Conservation (phyloP, 1,140 invertebrate genomes). For the Euwallacea similis region DNA sequence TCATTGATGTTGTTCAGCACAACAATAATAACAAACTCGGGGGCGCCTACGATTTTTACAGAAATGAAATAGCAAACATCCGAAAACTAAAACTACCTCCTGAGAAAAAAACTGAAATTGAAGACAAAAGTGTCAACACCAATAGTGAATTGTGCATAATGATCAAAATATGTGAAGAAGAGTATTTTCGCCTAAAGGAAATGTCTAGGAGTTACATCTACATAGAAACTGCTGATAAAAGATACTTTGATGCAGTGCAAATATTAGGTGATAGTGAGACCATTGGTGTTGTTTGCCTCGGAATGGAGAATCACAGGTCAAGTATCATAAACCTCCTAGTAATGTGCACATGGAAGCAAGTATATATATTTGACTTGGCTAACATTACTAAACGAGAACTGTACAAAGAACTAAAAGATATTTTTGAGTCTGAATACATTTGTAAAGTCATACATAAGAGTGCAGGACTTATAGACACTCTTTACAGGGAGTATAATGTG, state of each 20-base stretch:
- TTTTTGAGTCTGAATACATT: slow-evolving; percentile 38
- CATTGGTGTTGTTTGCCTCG: slow-evolving; percentile 32
- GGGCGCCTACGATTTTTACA: slow-evolving; percentile 34
- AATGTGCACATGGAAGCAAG: slow-evolving; percentile 34
- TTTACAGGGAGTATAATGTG: slow-evolving; percentile 35
- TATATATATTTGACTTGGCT: slow-evolving; percentile 37
- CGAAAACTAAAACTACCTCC: slow-evolving; percentile 21
- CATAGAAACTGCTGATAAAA: slow-evolving; percentile 35
- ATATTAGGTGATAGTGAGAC: slow-evolving; percentile 30
- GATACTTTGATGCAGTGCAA: slow-evolving; percentile 39
- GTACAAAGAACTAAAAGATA: slow-evolving; percentile 37
- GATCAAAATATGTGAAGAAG: slow-evolving; percentile 25
- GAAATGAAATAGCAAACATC: slow-evolving; percentile 35
- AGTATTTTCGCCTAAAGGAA: slow-evolving; percentile 37
- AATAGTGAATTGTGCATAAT: neutral
- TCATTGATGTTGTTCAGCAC: slow-evolving; percentile 34
- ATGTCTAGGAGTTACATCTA: slow-evolving; percentile 34
- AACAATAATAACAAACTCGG: slow-evolving; percentile 37
- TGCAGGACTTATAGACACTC: slow-evolving; percentile 31
- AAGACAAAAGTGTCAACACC: neutral
- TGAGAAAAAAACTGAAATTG: neutral
- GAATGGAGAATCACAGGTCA: slow-evolving; percentile 27
- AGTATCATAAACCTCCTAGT: slow-evolving; percentile 28
- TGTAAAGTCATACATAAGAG: slow-evolving; percentile 39
- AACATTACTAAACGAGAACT: slow-evolving; percentile 23